Conservation (phyloP, 2,113 vertebrate species). For the Gobio gobio region DNA sequence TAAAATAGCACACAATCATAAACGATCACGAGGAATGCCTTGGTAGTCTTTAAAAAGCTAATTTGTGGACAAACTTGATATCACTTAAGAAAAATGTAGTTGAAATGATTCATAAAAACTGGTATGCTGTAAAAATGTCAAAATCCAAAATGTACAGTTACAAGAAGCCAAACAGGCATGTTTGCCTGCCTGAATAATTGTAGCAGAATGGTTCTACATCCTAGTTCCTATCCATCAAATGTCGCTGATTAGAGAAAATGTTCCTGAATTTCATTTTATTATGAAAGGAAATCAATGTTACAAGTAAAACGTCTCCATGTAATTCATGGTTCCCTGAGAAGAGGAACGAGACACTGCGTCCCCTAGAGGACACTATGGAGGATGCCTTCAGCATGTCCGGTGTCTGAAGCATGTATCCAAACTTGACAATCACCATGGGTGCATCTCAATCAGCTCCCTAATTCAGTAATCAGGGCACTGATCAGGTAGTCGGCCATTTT, state of each 20-base stretch:
- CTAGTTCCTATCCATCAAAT: background rate
- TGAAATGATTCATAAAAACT: background rate
- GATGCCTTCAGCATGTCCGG: no score
- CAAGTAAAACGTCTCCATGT: background rate
- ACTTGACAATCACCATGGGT: no score
- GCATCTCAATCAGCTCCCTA: no score
- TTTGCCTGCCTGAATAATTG: slow-evolving; percentile 1
- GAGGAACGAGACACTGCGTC: no score
- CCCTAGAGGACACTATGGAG: no score
- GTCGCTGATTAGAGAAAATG: background rate
- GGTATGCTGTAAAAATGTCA: background rate
- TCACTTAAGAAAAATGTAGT: background rate
- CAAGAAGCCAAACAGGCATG: background rate
- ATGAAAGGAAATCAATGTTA: background rate
- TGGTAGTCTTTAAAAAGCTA: background rate
- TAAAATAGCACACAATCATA: slow-evolving; percentile 83
- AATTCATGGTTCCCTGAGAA: no score
- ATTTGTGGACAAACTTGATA: background rate
- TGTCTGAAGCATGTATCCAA: no score
- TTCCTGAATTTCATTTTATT: background rate
- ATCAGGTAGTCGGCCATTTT: no score
- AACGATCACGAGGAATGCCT: slow-evolving; percentile 50
- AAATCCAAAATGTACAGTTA: background rate
- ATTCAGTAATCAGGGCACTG: no score
- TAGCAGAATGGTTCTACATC: background rate